A percentile compares a stretch with the other conserved stretches of the same genome.
Evolutionary conservation across 2,113 vertebrate species (phyloP).

Genomic region (Pedetes capensis): DNA sequence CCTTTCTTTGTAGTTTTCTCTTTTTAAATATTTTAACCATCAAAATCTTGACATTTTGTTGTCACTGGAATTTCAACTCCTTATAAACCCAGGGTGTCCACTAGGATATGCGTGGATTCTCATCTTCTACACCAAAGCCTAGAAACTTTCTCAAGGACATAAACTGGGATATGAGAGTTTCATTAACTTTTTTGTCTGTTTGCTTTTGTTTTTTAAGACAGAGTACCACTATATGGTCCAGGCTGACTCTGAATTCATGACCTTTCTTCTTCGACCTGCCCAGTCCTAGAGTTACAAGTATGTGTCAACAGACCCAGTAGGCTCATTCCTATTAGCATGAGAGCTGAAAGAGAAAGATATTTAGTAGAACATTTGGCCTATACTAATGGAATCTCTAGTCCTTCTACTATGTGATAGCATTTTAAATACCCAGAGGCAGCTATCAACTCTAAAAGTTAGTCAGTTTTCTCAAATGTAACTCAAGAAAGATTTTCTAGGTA

Average conservation of each 20-base stretch:
- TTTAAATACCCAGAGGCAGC: neutral
- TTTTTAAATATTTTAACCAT: neutral
- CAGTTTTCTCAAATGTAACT: neutral
- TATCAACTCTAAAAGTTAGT: neutral
- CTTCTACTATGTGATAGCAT: neutral
- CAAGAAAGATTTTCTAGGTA: neutral
- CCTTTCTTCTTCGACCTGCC: too few relatives aligned
- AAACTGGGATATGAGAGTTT: too few relatives aligned
- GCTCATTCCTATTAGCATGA: neutral
- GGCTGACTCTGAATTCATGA: too few relatives aligned
- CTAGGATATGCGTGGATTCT: neutral
- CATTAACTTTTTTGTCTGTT: too few relatives aligned
- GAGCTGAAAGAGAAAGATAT: neutral
- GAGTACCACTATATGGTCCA: too few relatives aligned
- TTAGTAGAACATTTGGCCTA: neutral
- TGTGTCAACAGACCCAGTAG: too few relatives aligned
- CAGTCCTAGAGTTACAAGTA: too few relatives aligned
- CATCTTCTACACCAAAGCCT: neutral
- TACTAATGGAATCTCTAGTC: neutral
- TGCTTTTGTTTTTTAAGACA: too few relatives aligned
- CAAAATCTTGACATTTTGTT: neutral
- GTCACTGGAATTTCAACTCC: neutral
- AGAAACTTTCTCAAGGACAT: neutral
- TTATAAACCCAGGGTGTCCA: neutral
- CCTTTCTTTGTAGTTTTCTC: neutral